Conservation (phyloP, 2,113 vertebrate species). For the Tragelaphus imberbis region DNA sequence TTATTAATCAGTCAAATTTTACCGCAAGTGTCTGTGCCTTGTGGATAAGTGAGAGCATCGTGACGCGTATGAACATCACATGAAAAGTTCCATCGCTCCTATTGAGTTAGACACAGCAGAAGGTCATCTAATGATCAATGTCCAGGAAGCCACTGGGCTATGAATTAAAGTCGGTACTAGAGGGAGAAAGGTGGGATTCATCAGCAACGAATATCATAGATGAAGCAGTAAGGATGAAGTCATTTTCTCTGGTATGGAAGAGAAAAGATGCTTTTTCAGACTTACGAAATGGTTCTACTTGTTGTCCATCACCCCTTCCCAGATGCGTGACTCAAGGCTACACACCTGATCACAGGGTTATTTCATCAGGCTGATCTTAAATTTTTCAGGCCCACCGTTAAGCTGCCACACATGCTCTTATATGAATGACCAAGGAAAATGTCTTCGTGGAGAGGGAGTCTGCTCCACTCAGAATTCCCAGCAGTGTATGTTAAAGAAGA, state of each 20-base stretch:
- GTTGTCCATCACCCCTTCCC: neutral
- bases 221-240: neutral
- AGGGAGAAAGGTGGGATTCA: neutral
- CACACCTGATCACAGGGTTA: neutral
- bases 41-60: neutral
- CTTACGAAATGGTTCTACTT: neutral
- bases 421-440: constrained; percentile 60
- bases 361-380: constrained; percentile 20
- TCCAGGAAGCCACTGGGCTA: neutral
- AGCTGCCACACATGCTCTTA: constrained; percentile 58
- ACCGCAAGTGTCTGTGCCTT: neutral
- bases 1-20: neutral
- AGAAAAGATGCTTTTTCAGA: neutral
- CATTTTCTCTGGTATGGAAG: neutral
- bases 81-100: neutral
- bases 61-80: neutral
- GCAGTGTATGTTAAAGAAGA: constrained; percentile 73
- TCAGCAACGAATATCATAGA: neutral
- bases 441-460: constrained; percentile 62
- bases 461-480: constrained; percentile 59
- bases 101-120: neutral
- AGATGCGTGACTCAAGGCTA: neutral
- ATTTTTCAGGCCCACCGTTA: constrained; percentile 40
- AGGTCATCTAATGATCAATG: neutral
- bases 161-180: neutral